A percentile compares a stretch with the other conserved stretches of the same genome.
Evolutionary conservation across 2,113 vertebrate genomes (phyloP).

Genomic region (Chauna torquata): DNA sequence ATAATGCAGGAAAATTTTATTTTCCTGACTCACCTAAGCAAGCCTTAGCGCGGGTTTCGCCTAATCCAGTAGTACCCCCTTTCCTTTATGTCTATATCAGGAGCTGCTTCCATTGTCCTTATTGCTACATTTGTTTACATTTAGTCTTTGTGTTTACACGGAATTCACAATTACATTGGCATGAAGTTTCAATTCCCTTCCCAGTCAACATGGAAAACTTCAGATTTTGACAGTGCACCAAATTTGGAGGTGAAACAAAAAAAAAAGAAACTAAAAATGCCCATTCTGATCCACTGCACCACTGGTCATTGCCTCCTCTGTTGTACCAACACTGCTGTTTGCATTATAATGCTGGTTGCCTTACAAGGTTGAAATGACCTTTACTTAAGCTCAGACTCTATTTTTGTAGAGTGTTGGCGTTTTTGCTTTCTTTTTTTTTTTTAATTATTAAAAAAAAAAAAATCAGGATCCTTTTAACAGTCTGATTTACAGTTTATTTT

Average conservation of each 20-base stretch:
- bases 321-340: not conserved
- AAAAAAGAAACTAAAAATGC: not conserved
- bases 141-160: not conserved
- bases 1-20: not conserved
- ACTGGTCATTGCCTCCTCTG: not conserved
- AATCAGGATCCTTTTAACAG: not conserved
- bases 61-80: not conserved
- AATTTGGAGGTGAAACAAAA: not conserved
- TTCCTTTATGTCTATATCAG: not conserved
- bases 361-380: not conserved
- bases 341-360: not conserved
- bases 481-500: not conserved
- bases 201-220: not conserved
- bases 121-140: not conserved
- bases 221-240: not conserved
- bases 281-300: not conserved
- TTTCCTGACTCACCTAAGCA: not conserved
- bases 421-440: not conserved
- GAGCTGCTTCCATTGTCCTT: not conserved
- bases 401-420: not conserved
- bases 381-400: not conserved
- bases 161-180: not conserved
- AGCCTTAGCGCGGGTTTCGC: not conserved
- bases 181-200: not conserved
- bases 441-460: not conserved